Conservation (phyloP, 2,113 vertebrate genomes). For the Tachysurus vachellii region DNA sequence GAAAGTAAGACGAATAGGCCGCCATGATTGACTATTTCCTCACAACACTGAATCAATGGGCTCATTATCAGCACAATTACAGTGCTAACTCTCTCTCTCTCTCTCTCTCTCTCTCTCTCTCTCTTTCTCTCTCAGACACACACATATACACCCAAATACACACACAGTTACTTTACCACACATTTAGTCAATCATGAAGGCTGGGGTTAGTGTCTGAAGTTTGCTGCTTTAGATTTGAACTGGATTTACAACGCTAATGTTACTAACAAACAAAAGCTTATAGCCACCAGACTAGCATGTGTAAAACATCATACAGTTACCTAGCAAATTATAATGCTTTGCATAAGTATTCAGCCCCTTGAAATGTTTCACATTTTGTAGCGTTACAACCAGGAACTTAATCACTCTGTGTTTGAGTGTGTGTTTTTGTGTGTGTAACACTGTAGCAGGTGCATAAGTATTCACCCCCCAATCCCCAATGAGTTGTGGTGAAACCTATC, state of each 20-base stretch:
- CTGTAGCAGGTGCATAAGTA: neutral
- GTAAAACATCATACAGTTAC: neutral
- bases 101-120: neutral
- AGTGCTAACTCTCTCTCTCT: conserved; percentile 80
- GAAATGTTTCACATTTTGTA: neutral
- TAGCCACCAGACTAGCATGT: neutral
- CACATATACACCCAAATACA: neutral
- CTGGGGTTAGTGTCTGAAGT: neutral
- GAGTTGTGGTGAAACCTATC: neutral
- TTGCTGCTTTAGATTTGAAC: neutral
- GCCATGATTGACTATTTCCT: conserved; percentile 88
- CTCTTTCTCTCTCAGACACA: conserved; percentile 63
- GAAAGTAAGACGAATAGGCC: conserved; percentile 91
- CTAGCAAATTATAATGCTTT: neutral
- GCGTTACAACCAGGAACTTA: neutral
- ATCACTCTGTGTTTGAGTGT: neutral
- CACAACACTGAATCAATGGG: conserved; percentile 87
- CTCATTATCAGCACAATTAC: conserved; percentile 92
- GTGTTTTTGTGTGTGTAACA: no score
- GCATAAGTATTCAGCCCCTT: neutral
- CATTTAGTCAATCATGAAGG: neutral
- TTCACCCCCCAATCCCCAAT: neutral
- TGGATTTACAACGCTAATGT: neutral
- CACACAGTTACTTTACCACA: neutral
- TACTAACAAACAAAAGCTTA: neutral